Evolutionary conservation across 2,113 vertebrate genomes (phyloP).

Genomic region (human): GRCh38 chr11:127198501-127199000

Average conservation of each 20-base stretch:
- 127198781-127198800: background rate
- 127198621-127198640: background rate
- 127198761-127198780: background rate
- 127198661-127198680: background rate
- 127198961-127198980: background rate
- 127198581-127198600: background rate
- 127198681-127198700: background rate
- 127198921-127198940: background rate
- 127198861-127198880: background rate
- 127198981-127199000: constrained; percentile 5
- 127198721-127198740: background rate
- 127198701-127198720: background rate
- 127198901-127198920: background rate
- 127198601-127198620: background rate
- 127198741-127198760: background rate
- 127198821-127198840: background rate
- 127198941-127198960: background rate
- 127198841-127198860: background rate
- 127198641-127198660: background rate
- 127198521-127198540: background rate
- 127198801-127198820: background rate
- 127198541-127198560: background rate
- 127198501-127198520: too few species aligned
- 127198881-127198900: background rate
- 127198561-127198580: background rate